A percentile compares a stretch with the other conserved stretches of the same genome.
Conservation (phyloP, 2,888 invertebrate genomes). For the Spialia ferax region DNA sequence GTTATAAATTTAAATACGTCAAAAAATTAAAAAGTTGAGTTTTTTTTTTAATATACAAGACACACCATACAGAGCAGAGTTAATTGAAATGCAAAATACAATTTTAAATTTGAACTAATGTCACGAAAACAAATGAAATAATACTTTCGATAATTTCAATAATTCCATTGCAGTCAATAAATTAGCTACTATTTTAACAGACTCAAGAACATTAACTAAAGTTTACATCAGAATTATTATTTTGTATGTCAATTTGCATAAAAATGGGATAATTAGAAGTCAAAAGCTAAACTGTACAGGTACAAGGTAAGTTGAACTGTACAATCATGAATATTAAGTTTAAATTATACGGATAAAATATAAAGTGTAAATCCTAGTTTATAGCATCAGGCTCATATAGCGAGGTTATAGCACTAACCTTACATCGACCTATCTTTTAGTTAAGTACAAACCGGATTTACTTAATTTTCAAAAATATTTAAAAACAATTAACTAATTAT, state of each 20-base stretch:
- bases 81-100: conserved; percentile 31
- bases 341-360: not conserved
- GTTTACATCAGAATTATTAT: not conserved
- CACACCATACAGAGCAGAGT: conserved; percentile 16
- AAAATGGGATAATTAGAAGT: not conserved
- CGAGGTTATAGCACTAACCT: conserved; percentile 18
- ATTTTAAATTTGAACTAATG: conserved; percentile 2
- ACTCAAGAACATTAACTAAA: not conserved
- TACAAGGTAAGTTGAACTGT: not conserved
- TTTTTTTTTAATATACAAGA: not conserved
- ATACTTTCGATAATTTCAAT: conserved; percentile 45
- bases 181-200: not conserved
- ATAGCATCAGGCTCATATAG: not conserved
- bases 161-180: conserved; percentile 22
- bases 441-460: conserved; percentile 21
- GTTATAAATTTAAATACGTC: no score
- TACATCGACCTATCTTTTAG: conserved; percentile 6
- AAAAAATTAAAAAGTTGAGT: no score
- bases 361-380: not conserved
- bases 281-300: not conserved
- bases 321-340: not conserved
- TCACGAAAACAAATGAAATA: conserved; percentile 34
- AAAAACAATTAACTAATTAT: not conserved
- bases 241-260: not conserved
- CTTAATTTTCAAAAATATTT: conserved; percentile 1